Evolutionary conservation across 23 tunicate species (phyloP), one percentile per base, ranked within the genome.

Genomic region (Trididemnum clinides): DNA sequence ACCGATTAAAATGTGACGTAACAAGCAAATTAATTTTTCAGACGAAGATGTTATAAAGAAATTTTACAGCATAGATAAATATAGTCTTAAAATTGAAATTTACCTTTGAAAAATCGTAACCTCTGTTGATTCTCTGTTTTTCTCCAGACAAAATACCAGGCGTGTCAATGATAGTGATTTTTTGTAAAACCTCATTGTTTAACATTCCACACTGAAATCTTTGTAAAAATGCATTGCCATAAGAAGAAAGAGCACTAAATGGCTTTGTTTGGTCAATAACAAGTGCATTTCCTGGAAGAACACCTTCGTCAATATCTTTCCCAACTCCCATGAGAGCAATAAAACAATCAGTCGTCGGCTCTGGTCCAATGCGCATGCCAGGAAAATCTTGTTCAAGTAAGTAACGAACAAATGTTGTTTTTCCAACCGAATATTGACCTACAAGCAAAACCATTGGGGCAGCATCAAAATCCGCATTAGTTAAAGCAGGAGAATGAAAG

Each of bases 351-450:
- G 99, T 97, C 0, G 99, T 97, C 28, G 99, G 99, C 58, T 97
- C 99, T 0, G 99, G 99, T 1, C 99, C 99, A 78, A 97, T 97
- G 34, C 99, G 82, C 99, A 97, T 97, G n/a, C 99, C 99, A 0
- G 99, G 99, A 54, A 97, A 97, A 51, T 97, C 99, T 62, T 83
- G 70, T 33, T 97, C 99, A 84, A 97, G 59, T 1, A 97, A 81
- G 54, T 97, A 97, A 44, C 92, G 87, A 78, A 97, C 92, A 44
- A 97, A 97, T 0, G 99, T 89, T 33, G 99, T 97, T 82, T 97
- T 97, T 51, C 99, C 99, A 21, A 97, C 92, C 1, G 99, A 97
- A 80, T 97, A 97, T 64, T 97, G 99, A 18, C 99, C 99, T 37
- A 97, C 87, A 22, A 97, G 83, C 23, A 97, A 59, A 33, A 97